phyloP scores from a whole-genome alignment of 1,140 invertebrate genomes.

The Neodiprion fabricii region DNA sequence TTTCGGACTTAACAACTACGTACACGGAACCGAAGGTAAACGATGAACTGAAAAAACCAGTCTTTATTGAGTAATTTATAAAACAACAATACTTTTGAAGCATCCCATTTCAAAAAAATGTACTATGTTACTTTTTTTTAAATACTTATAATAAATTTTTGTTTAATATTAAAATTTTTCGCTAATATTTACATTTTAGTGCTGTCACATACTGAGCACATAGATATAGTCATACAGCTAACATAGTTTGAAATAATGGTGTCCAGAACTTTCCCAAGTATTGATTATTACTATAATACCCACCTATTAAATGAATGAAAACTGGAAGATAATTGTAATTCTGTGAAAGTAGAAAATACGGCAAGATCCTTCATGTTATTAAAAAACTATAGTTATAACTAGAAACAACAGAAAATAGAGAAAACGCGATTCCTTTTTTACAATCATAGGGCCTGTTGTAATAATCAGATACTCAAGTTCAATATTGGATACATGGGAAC shows the following conservation, averaged over 20 bases:
- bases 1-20: background rate
- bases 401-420: no score
- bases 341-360: no score
- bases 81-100: constrained; percentile 8
- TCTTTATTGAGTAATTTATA: constrained; percentile 6
- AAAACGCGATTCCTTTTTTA: no score
- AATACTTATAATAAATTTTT: background rate
- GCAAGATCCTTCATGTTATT: no score
- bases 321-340: no score
- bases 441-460: no score
- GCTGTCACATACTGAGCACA: background rate
- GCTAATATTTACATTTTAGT: background rate
- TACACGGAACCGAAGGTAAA: background rate
- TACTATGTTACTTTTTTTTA: background rate
- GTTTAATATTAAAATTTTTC: background rate
- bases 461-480: no score
- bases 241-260: background rate
- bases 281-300: background rate
- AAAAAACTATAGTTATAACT: no score
- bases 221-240: no score
- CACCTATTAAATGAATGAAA: background rate
- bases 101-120: background rate
- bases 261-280: background rate
- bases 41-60: background rate
- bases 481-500: no score